These are phyloP conservation scores for Choloepus didactylus DNA, from an alignment of 2,797 vertebrate species.

Conservation along the genomic window DNA sequence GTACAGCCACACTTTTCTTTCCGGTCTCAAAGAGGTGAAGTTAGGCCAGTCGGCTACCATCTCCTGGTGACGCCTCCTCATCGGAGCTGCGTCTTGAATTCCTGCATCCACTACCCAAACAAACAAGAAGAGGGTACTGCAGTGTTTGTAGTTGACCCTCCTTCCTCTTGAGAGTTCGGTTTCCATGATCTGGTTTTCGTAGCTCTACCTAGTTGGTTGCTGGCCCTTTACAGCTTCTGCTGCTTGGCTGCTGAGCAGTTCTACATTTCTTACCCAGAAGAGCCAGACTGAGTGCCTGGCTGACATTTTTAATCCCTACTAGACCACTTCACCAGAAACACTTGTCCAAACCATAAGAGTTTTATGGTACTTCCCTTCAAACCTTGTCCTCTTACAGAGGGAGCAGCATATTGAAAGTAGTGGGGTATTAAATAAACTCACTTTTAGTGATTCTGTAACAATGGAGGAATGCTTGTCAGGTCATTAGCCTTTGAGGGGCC, in stretches of 20 bases:
- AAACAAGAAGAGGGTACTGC: accelerated
- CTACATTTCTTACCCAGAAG: not conserved
- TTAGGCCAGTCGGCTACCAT: not conserved
- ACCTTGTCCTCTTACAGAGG: not conserved
- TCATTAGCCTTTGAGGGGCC: not conserved
- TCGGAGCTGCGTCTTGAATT: not conserved
- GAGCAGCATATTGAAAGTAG: not conserved
- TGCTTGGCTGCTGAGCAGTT: not conserved
- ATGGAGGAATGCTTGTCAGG: not conserved
- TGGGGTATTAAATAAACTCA: not conserved
- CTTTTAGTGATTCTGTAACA: not conserved
- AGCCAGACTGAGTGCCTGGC: not conserved
- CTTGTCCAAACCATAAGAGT: not conserved
- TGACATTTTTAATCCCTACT: not conserved
- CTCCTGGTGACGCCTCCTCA: not conserved
- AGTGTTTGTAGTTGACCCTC: not conserved
- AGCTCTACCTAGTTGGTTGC: not conserved
- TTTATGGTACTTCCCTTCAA: not conserved
- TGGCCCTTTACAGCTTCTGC: not conserved
- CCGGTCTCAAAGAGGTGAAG: not conserved
- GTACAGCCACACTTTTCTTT: not conserved
- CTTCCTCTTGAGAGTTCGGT: not conserved
- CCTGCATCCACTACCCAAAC: too few species aligned
- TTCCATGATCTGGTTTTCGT: not conserved
- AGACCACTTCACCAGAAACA: not conserved